A percentile compares a stretch with the other conserved stretches of the same genome.
Conservation (phyloP, 2,888 invertebrate genomes). For the Iphiclides podalirius region DNA sequence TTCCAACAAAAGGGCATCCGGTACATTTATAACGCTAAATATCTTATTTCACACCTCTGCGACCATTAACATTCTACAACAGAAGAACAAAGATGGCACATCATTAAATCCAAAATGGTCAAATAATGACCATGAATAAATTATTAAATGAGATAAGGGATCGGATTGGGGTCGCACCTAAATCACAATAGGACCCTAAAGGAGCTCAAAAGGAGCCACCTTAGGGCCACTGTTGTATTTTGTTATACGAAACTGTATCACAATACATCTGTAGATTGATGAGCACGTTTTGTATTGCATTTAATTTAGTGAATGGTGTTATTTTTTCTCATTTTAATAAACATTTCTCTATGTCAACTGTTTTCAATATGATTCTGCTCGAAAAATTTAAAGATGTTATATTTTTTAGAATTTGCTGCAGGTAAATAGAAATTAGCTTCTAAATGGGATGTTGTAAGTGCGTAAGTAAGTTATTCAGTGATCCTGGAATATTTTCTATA, state of each 20-base stretch:
- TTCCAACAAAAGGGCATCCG: conserved; percentile 48
- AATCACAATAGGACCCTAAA: conserved; percentile 58
- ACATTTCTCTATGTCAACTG: background rate
- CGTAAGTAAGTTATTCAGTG: too few relatives aligned
- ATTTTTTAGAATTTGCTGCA: too few relatives aligned
- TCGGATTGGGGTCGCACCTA: conserved; percentile 50
- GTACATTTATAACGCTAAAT: conserved; percentile 54
- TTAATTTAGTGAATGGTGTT: conserved; percentile 15
- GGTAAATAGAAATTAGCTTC: too few relatives aligned
- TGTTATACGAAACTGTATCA: conserved; percentile 72
- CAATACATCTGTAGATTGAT: conserved; percentile 60
- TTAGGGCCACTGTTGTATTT: conserved; percentile 59
- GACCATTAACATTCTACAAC: conserved; percentile 57
- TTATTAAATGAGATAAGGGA: conserved; percentile 65
- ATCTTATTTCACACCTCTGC: conserved; percentile 72
- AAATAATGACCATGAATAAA: conserved; percentile 80
- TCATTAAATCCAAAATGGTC: conserved; percentile 77
- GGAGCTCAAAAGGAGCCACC: conserved; percentile 54
- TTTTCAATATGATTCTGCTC: background rate
- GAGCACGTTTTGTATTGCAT: conserved; percentile 28
- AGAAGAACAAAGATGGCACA: conserved; percentile 70
- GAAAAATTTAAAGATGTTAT: background rate
- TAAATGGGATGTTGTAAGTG: too few relatives aligned
- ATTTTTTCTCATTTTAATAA: conserved; percentile 6
- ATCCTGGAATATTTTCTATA: too few relatives aligned